These are phyloP conservation scores for Lethrus apterus DNA, from an alignment of 1,140 invertebrate genomes.

Conservation along the genomic window DNA sequence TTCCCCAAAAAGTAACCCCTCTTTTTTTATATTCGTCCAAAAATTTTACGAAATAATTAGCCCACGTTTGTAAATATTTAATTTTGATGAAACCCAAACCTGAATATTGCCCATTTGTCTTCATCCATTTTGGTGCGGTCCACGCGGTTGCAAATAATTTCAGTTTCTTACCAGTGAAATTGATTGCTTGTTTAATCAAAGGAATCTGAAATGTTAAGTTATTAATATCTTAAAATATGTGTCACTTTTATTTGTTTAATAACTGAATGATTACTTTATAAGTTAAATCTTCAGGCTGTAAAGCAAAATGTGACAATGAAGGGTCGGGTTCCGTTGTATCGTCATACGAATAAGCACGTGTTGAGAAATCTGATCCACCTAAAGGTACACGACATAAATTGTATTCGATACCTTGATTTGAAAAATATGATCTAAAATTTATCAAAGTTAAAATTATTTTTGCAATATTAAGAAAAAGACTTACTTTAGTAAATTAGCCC, in stretches of 20 bases:
- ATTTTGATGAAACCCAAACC: constrained; percentile 54
- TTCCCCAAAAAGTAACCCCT: constrained; percentile 35
- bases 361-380: constrained; percentile 75
- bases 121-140: constrained; percentile 91
- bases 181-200: constrained; percentile 8
- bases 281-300: constrained; percentile 40
- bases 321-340: constrained; percentile 44
- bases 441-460: constrained; percentile 52
- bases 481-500: constrained; percentile 45
- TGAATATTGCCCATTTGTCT: constrained; percentile 61
- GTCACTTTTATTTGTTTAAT: neutral
- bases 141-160: constrained; percentile 55
- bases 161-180: constrained; percentile 33
- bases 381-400: constrained; percentile 71
- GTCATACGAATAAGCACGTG: constrained; percentile 60
- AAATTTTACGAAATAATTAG: constrained; percentile 36
- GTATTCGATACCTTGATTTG: constrained; percentile 61
- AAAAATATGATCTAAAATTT: constrained; percentile 44
- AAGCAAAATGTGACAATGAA: constrained; percentile 34
- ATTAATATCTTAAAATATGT: no score
- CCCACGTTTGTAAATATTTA: constrained; percentile 54
- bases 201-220: constrained; percentile 23
- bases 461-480: neutral
- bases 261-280: constrained; percentile 34
- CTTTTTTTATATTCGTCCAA: constrained; percentile 34